Base-by-base conservation (phyloP, 1,140 invertebrate genomes). In the Apis laboriosa region DNA sequence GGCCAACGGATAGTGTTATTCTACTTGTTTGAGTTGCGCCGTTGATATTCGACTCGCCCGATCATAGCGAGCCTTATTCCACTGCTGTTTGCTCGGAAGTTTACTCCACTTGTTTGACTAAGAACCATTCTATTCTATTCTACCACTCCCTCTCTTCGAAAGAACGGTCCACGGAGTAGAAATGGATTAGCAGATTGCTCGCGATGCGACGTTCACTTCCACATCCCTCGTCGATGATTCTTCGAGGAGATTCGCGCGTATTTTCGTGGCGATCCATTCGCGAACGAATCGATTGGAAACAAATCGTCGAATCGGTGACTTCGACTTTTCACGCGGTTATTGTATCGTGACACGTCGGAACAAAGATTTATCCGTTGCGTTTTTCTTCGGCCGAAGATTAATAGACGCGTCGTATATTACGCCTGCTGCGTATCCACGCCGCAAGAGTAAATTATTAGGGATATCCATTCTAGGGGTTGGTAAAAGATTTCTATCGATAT, bases 211-310 rank as follows among this genome's bases (percentile, higher is more conserved):
- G 76, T 80, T 68, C 70, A 75, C n/a, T 60, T 72, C 19, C 68
- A 55, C 28, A 51, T 84, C 51, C 34, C 34, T 2, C 34, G 2
- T 34, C 34, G 2, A 34, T 34, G 84, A 86, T 76, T 84, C 76
- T 72, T 51, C 34, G 66, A 76, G 80, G 81, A 81, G 55, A 77
- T 86, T 34, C 34, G 3, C 74, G 83, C 84, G 84, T 84, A 67
- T 73, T 85, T 53, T 75, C 66, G 76, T 34, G 17, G 43, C 77
- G 70, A 58, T 53, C 49, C 19, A 8, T 49, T 11, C 61, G 70
- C 61, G 63, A 68, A 60, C 49, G 15, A 17, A 17, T 43, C 9
- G 11, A 12, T 19, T 43, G 43, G 71, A 34, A 34, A 19, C 24
- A 15, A 21, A 21, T 24, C 61, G 17, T 5, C 49, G 21, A 17